Percentiles rank a stretch among this genome's conserved stretches.
These are phyloP conservation scores for Drosophila pseudoananassae DNA, from an alignment of 1,140 invertebrate genomes.

Conservation along the genomic window DNA sequence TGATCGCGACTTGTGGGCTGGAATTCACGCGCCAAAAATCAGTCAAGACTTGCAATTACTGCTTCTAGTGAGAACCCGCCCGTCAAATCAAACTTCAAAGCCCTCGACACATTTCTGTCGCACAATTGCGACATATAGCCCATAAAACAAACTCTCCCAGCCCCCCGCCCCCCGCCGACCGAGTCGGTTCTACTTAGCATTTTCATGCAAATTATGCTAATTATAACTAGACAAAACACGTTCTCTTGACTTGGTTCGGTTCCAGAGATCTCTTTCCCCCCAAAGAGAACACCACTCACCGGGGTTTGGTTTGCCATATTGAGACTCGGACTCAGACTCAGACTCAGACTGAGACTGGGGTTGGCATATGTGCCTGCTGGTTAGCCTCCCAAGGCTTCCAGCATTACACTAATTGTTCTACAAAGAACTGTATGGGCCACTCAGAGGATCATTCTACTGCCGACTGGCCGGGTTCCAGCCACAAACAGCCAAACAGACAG, in stretches of 20 bases:
- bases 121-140: conserved; percentile 42
- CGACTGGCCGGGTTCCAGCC: too few species aligned
- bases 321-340: background rate
- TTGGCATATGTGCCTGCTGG: too few species aligned
- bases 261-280: conserved; percentile 49
- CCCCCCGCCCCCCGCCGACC: too few species aligned
- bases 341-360: background rate
- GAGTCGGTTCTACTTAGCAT: conserved; percentile 60
- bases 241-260: conserved; percentile 36
- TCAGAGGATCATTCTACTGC: too few species aligned
- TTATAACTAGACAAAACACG: conserved; percentile 78
- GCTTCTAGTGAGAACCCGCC: conserved; percentile 52
- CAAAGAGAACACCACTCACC: conserved; percentile 6
- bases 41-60: background rate
- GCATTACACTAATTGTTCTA: too few species aligned
- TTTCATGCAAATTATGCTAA: conserved; percentile 79
- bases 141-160: background rate
- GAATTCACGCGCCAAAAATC: conserved; percentile 44
- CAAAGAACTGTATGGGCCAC: too few species aligned
- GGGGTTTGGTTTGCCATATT: conserved; percentile 11
- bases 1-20: conserved; percentile 57
- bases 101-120: conserved; percentile 73
- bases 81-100: conserved; percentile 65
- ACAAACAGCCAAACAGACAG: too few species aligned
- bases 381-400: too few species aligned